A percentile compares a stretch with the other conserved stretches of the same genome.
Conservation (phyloP, 2,888 invertebrate genomes). For the Bellardia pandia region DNA sequence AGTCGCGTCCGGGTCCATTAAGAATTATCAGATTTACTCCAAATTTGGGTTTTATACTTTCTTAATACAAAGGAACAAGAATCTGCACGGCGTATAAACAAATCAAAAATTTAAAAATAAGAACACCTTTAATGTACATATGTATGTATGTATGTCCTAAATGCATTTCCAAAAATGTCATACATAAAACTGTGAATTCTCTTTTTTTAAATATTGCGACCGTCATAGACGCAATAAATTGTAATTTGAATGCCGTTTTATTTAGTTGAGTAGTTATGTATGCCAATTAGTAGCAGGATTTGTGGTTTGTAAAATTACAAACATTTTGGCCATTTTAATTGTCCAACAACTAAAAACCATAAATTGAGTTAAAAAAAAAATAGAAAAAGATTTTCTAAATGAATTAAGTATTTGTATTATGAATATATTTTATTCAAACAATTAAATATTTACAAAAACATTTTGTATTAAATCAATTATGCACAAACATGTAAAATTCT, state of each 20-base stretch:
- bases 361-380: not conserved
- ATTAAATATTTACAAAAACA: conserved; percentile 53
- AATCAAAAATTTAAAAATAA: too few relatives aligned
- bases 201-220: not conserved
- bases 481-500: not conserved
- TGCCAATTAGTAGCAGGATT: conserved; percentile 21
- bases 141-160: too few relatives aligned
- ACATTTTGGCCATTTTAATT: conserved; percentile 21
- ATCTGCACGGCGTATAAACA: too few relatives aligned
- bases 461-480: not conserved
- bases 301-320: conserved; percentile 35
- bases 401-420: not conserved
- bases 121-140: too few relatives aligned
- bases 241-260: conserved; percentile 7
- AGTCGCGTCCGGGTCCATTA: too few relatives aligned
- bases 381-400: not conserved
- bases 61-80: too few relatives aligned
- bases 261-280: conserved; percentile 16
- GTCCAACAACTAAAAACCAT: not conserved
- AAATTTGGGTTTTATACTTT: too few relatives aligned
- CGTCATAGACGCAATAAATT: not conserved
- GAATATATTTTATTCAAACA: conserved; percentile 27
- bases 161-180: too few relatives aligned
- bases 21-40: too few relatives aligned
- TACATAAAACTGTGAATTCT: not conserved